Conservation (phyloP, 2,797 vertebrate species). For the Acanthis flammea region DNA sequence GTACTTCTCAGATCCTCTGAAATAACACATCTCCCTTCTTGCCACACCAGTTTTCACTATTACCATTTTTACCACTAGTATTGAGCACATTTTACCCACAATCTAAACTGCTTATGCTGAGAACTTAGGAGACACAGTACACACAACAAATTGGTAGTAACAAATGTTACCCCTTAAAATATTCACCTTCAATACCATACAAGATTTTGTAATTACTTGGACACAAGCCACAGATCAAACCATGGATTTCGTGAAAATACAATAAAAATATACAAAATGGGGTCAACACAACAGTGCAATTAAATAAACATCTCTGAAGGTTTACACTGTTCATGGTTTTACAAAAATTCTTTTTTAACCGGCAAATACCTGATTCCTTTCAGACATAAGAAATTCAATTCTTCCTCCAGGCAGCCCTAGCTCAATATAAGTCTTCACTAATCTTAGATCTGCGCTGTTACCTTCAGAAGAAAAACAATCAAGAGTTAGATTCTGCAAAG, state of each 20-base stretch:
- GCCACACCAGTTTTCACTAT: not conserved
- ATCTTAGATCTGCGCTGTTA: slow-evolving; percentile 95
- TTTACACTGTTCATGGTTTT: not conserved
- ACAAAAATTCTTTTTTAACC: not conserved
- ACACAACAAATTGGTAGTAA: not conserved
- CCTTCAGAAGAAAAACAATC: slow-evolving; percentile 77
- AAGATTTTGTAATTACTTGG: not conserved
- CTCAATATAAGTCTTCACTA: slow-evolving; percentile 98
- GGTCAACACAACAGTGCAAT: not conserved
- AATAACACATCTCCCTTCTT: not conserved
- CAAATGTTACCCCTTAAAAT: not conserved
- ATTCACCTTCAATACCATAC: not conserved
- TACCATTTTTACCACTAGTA: not conserved
- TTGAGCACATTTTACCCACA: not conserved
- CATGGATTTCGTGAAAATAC: not conserved
- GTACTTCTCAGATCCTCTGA: not conserved
- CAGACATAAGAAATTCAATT: slow-evolving; percentile 98
- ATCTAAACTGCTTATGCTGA: not conserved
- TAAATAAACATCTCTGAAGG: not conserved
- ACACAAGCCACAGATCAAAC: not conserved
- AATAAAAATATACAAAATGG: not conserved
- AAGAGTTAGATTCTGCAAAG: slow-evolving; percentile 16
- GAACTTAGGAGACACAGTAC: not conserved
- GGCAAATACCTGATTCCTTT: slow-evolving; percentile 91
- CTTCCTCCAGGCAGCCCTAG: slow-evolving; percentile 93